A percentile compares a stretch with the other conserved stretches of the same genome.
Conservation (phyloP, 1,140 invertebrate species). For the Zaprionus tsacasi region DNA sequence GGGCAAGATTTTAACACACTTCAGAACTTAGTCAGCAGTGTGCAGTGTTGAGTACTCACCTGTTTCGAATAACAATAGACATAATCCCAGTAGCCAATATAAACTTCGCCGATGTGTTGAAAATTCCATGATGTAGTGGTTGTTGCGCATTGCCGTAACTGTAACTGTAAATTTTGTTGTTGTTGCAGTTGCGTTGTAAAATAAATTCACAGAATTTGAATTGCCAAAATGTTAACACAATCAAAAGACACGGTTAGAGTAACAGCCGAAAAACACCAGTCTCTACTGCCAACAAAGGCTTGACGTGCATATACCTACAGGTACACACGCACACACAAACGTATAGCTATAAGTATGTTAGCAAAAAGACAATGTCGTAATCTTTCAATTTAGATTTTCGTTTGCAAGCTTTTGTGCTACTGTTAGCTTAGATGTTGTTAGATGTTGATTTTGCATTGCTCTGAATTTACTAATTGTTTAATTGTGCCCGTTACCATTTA, state of each 20-base stretch:
- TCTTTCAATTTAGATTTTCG: slow-evolving; percentile 69
- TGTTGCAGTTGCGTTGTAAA: slow-evolving; percentile 61
- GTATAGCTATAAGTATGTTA: slow-evolving; percentile 18
- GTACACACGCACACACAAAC: slow-evolving; percentile 2
- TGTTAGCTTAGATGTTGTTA: slow-evolving; percentile 40
- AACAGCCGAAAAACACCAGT: slow-evolving; percentile 55
- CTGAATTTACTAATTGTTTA: slow-evolving; percentile 42
- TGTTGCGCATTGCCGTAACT: slow-evolving; percentile 71
- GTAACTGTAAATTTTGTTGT: slow-evolving; percentile 74
- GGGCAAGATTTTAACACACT: background rate
- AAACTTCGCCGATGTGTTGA: slow-evolving; percentile 59
- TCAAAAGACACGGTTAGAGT: slow-evolving; percentile 17
- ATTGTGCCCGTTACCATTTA: slow-evolving; percentile 30
- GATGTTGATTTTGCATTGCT: slow-evolving; percentile 36
- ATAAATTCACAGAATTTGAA: slow-evolving; percentile 73
- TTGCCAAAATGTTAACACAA: slow-evolving; percentile 53
- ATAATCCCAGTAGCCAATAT: slow-evolving; percentile 70
- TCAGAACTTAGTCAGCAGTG: background rate
- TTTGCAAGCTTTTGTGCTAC: slow-evolving; percentile 61
- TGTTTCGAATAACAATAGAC: slow-evolving; percentile 62
- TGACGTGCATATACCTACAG: slow-evolving; percentile 15
- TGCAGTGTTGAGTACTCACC: slow-evolving; percentile 48
- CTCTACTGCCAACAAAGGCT: slow-evolving; percentile 64
- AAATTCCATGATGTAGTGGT: slow-evolving; percentile 60
- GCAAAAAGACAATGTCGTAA: slow-evolving; percentile 68